Base-by-base conservation (phyloP, 2,113 vertebrate genomes). In the Cyanoramphus novaezelandiae region DNA sequence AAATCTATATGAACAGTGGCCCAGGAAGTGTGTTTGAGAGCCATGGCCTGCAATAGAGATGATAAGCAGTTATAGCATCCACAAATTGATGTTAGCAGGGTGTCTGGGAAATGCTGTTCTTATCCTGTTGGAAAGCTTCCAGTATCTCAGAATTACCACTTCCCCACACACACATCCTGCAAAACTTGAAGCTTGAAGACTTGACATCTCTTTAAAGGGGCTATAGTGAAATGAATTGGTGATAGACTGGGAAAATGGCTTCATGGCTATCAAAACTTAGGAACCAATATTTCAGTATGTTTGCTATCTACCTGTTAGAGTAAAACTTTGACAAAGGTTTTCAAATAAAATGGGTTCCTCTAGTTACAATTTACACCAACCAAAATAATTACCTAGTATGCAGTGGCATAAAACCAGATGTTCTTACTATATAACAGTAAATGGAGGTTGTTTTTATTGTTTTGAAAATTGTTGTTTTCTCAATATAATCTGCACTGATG, bases 81-180 rank as follows among this genome's bases (percentile, higher is more conserved):
- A 68, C 1, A 25, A 93, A 83, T 16, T 90, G 46, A 67, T 92
- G 41, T 67, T 88, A 92, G 60, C 50, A 84, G 60, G 47, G 78
- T 90, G 47, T 60, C 86, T 93, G 64, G 86, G 78, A 97, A 93
- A 74, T 8, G 64, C 33, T 67, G 49, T 70, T 80, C 82, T 93
- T 93, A 81, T 8, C 46, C 75, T 86, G 11, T 70, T 86, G 65
- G 86, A 91, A 91, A 81, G 76, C 50, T 91, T 92, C 69, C 71
- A 86, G 10, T 59, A 39, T 62, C 75, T 96, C 85, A 82, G 63
- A 86, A 93, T 69, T 37, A 41, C 53, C 67, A 64, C 43, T 10
- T 88, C 55, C 28, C 10, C 37, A 28, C 25, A 46, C 37, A 49
- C 17, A 25, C 24, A 50, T 47, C 19, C 49, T 74, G 31, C 24